Conservation (phyloP, 2,888 invertebrate species). For the Agrotis exclamationis region DNA sequence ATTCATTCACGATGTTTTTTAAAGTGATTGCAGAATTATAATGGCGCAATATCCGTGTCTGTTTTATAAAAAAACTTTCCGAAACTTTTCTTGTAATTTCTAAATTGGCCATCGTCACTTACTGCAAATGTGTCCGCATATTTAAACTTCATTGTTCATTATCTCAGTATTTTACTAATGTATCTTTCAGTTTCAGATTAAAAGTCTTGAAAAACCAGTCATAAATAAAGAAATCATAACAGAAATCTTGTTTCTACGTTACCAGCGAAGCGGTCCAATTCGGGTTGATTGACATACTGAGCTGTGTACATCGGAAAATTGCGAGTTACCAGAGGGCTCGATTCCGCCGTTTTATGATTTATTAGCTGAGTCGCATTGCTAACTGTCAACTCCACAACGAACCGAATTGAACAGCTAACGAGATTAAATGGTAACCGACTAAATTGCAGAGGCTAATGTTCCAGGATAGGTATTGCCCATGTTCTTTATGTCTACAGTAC, state of each 20-base stretch:
- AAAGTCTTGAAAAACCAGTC: neutral
- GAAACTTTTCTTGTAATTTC: no score
- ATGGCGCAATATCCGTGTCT: no score
- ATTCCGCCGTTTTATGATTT: constrained; percentile 69
- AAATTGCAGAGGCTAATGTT: constrained; percentile 35
- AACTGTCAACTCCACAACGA: constrained; percentile 64
- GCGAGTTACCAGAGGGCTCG: constrained; percentile 53
- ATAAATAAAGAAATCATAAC: neutral
- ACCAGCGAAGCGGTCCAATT: constrained; percentile 45
- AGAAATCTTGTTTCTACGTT: constrained; percentile 30
- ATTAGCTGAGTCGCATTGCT: constrained; percentile 66
- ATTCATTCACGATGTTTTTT: no score
- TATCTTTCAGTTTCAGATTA: neutral
- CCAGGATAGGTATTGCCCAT: constrained; percentile 18
- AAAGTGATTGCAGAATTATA: no score
- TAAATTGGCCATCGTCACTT: no score
- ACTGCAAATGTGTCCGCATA: no score
- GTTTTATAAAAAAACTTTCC: no score
- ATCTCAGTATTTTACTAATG: neutral
- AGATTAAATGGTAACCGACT: constrained; percentile 43
- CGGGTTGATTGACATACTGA: constrained; percentile 57
- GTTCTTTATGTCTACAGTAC: constrained; percentile 19
- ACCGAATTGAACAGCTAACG: constrained; percentile 52
- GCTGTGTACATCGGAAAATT: constrained; percentile 58
- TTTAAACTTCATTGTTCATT: no score